These are phyloP conservation scores for Aegotheles bennettii DNA, from an alignment of 2,113 vertebrate species.

Conservation along the genomic window DNA sequence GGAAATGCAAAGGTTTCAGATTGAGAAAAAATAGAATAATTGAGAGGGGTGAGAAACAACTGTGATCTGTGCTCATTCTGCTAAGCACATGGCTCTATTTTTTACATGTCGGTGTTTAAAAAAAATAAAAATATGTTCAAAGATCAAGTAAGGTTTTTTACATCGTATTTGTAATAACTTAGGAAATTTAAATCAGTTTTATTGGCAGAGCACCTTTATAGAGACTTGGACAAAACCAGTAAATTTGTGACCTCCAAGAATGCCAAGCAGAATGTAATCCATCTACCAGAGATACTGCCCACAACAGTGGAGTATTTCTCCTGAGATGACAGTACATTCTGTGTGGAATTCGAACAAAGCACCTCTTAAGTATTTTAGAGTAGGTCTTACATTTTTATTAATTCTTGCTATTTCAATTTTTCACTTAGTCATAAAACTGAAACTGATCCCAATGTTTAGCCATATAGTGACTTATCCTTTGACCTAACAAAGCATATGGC, in stretches of 20 bases:
- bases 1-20: conserved; percentile 15
- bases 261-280: background rate
- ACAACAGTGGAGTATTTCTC: background rate
- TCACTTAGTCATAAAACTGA: background rate
- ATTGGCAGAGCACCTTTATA: background rate
- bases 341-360: background rate
- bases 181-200: background rate
- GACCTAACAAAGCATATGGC: background rate
- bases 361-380: background rate
- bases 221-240: background rate
- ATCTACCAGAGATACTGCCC: background rate
- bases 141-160: background rate
- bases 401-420: background rate
- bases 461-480: background rate
- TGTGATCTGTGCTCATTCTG: background rate
- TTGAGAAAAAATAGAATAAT: background rate
- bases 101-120: background rate
- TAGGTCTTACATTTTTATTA: background rate
- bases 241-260: background rate
- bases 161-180: background rate
- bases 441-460: background rate
- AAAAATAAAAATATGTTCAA: background rate
- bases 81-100: background rate
- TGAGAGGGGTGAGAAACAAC: background rate
- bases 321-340: background rate